Base-by-base conservation (phyloP, 2,797 vertebrate species). In the Hirundo rustica region DNA sequence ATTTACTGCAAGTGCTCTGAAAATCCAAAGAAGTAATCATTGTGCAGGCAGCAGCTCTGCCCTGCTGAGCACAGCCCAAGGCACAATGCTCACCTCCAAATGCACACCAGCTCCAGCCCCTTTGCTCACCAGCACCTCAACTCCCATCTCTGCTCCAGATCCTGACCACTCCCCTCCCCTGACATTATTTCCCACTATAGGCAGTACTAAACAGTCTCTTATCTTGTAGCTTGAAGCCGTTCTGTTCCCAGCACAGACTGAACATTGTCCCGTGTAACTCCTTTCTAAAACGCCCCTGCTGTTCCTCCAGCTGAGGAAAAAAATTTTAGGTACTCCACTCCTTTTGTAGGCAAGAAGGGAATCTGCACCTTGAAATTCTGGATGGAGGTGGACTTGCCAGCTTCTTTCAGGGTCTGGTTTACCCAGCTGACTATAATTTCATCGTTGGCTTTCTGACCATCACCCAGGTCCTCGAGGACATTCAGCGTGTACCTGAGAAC, bases 351-450 rank as follows among this genome's bases (percentile, higher is more conserved):
- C 50, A 91, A 83, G 80, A 85, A 60, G 9, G 34, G 70, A 95
- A 88, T 32, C 51, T 72, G 80, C 36, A 99, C 99, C 98, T 99
- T 99, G 96, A 99, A 99, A 96, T 97, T 99, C 95, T 98, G 98
- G 94, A 99, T 99, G 62, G 98, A 98, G 44, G 98, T 98, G 58
- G 96, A 98, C 96, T 99, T 99, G 75, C 98, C 99, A 47, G 98
- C 98, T 38, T 97, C 98, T 42, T 92, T 82, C 97, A 99, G 95
- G 45, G 98, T 99, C 97, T 97, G 98, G 96, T 99, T 99, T 79
- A 99, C 99, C 99, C 99, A 99, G 23, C 96, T 98, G 85, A 99
- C 94, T 34, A 99, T 99, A 93, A 99, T 98, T 47, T 99, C 98
- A 64, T 99, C 99, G 5, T 99, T 99, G 16, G 98, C 99, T 89